Evolutionary conservation across 2,797 vertebrate genomes (phyloP).

Genomic region (Halcyon chelicuti): DNA sequence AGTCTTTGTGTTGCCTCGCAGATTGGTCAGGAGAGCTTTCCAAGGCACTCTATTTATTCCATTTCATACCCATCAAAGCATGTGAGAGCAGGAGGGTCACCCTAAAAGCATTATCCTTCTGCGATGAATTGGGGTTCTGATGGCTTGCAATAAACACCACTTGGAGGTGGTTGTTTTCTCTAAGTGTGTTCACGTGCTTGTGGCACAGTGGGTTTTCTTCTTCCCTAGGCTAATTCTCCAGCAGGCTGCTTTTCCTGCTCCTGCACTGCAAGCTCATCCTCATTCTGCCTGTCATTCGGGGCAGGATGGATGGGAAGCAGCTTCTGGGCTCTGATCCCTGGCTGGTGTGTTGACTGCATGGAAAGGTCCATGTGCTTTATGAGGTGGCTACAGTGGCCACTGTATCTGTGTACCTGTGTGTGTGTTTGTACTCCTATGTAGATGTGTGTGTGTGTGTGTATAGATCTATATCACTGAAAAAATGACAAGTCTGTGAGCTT

Average conservation of each 20-base stretch:
- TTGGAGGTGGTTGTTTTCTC: background rate
- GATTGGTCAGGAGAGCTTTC: background rate
- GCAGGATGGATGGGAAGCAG: background rate
- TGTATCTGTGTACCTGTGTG: background rate
- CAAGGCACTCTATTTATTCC: background rate
- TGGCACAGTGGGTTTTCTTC: background rate
- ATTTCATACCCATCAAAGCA: background rate
- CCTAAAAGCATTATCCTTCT: background rate
- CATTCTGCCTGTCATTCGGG: background rate
- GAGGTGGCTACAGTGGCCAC: background rate
- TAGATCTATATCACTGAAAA: background rate
- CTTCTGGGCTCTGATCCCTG: background rate
- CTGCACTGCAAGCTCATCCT: background rate
- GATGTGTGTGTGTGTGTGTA: rapidly evolving
- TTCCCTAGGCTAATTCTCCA: background rate
- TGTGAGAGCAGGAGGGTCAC: background rate
- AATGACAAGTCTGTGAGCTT: background rate
- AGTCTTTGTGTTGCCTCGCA: background rate
- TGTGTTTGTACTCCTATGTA: background rate
- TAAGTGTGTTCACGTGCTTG: background rate
- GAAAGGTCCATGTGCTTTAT: background rate
- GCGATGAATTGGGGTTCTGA: background rate
- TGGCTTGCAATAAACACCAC: background rate
- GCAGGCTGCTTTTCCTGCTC: background rate
- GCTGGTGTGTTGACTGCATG: background rate